A percentile compares a stretch with the other conserved stretches of the same genome.
Conservation (phyloP, 2,113 vertebrate species). For the Antechinus flavipes region DNA sequence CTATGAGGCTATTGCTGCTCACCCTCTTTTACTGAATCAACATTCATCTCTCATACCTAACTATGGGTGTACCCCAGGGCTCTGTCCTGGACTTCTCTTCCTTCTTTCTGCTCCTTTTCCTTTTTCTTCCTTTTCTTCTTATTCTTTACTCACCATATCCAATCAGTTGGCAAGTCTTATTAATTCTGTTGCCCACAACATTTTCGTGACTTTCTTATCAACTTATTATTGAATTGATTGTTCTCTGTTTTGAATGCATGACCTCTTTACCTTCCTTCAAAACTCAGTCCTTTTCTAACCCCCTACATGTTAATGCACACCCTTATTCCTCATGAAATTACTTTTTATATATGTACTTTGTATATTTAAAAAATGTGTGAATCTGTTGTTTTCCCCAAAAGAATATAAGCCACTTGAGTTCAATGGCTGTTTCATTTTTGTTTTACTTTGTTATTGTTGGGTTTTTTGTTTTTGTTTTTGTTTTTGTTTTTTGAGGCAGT, state of each 20-base stretch:
- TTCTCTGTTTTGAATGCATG: background rate
- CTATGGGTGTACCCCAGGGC: background rate
- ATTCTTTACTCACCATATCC: background rate
- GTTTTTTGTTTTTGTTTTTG: no score
- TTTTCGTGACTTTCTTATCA: background rate
- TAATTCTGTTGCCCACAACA: background rate
- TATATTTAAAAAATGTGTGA: background rate
- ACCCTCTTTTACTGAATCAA: background rate
- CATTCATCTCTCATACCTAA: background rate
- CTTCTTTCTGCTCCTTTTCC: background rate
- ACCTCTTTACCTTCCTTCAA: background rate
- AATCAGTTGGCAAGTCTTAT: background rate
- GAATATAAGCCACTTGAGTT: background rate
- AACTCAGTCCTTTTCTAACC: background rate
- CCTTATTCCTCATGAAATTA: background rate
- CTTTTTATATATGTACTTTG: background rate
- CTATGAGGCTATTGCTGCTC: background rate
- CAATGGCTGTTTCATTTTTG: background rate
- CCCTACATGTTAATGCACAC: background rate
- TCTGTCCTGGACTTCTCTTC: background rate
- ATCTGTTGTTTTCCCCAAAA: background rate
- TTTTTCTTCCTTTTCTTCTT: background rate
- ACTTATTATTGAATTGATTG: background rate
- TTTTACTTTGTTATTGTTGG: background rate
- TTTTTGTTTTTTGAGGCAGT: no score